These are phyloP conservation scores for Drosophila lacteicornis DNA, from an alignment of 1,140 invertebrate genomes.

Conservation along the genomic window DNA sequence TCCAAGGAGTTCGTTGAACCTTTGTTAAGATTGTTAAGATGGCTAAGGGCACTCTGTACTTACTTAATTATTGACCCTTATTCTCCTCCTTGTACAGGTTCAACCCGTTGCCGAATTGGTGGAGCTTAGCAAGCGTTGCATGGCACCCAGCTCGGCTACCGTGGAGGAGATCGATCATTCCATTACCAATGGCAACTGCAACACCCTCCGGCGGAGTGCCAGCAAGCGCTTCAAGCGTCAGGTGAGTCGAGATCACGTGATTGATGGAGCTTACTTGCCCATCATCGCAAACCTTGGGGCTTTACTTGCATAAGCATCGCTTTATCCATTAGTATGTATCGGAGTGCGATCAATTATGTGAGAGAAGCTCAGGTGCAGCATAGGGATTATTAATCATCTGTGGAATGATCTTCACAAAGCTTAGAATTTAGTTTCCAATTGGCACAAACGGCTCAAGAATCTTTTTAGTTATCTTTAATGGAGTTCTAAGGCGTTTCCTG, in stretches of 20 bases:
- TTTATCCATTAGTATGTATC: slow-evolving; percentile 36
- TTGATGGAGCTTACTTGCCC: slow-evolving; percentile 46
- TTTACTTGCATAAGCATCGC: slow-evolving; percentile 33
- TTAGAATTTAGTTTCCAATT: not conserved
- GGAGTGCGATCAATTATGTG: slow-evolving; percentile 38
- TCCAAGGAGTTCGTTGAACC: not conserved
- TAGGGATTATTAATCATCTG: not conserved
- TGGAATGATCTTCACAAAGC: slow-evolving; percentile 7
- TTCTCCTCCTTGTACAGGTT: slow-evolving; percentile 84
- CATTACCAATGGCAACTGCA: slow-evolving; percentile 85
- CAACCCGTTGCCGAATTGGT: slow-evolving; percentile 94
- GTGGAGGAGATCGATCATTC: slow-evolving; percentile 79
- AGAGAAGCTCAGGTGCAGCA: slow-evolving; percentile 18
- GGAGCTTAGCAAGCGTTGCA: slow-evolving; percentile 91
- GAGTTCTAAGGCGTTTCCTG: slow-evolving; percentile 14
- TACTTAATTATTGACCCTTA: not conserved
- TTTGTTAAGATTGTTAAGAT: too few relatives aligned
- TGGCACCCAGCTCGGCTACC: slow-evolving; percentile 78
- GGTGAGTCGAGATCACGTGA: slow-evolving; percentile 84
- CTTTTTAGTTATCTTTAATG: not conserved
- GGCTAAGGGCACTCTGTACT: not conserved
- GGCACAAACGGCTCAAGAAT: not conserved
- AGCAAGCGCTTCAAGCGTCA: slow-evolving; percentile 89
- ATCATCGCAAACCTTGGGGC: slow-evolving; percentile 16
- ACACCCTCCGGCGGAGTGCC: slow-evolving; percentile 92